phyloP scores from a whole-genome alignment of 2,888 invertebrate genomes.

The Celastrina argiolus region DNA sequence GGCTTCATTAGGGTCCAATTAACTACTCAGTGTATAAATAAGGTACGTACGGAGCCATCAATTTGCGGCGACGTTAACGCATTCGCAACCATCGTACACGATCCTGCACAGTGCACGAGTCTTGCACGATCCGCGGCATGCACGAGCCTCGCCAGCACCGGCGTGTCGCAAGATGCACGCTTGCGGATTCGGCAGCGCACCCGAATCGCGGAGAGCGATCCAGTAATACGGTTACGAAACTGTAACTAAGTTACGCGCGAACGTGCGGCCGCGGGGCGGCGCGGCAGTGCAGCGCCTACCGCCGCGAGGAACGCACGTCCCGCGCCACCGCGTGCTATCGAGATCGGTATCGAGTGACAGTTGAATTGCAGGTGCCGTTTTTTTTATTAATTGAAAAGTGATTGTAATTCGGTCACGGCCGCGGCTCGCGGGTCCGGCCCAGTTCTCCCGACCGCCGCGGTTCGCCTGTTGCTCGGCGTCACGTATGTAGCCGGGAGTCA shows the following conservation, averaged over 20 bases:
- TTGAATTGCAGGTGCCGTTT: conserved; percentile 73
- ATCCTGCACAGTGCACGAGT: neutral
- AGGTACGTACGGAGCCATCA: conserved; percentile 1
- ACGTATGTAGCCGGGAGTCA: neutral
- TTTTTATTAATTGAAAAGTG: conserved; percentile 77
- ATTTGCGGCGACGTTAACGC: conserved; percentile 5
- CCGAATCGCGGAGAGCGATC: conserved; percentile 70
- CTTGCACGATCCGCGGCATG: neutral
- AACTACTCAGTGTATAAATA: neutral
- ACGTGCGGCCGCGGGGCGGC: conserved; percentile 39
- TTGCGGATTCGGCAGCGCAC: conserved; percentile 41
- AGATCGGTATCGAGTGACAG: conserved; percentile 52
- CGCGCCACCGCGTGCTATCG: conserved; percentile 45
- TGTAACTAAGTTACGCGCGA: conserved; percentile 70
- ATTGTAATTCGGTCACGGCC: conserved; percentile 76
- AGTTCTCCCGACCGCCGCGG: conserved; percentile 70
- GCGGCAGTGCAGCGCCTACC: conserved; percentile 47
- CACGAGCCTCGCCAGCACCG: too few species aligned
- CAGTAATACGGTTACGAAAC: conserved; percentile 72
- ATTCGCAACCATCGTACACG: neutral
- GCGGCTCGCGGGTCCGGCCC: conserved; percentile 75
- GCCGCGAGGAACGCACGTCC: conserved; percentile 41
- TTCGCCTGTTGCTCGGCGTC: conserved; percentile 37
- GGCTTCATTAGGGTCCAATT: conserved; percentile 7
- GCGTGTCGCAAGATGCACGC: neutral